A percentile compares a stretch with the other conserved stretches of the same genome.
These are phyloP conservation scores for Biston betularia DNA, from an alignment of 2,888 invertebrate genomes.

Conservation along the genomic window DNA sequence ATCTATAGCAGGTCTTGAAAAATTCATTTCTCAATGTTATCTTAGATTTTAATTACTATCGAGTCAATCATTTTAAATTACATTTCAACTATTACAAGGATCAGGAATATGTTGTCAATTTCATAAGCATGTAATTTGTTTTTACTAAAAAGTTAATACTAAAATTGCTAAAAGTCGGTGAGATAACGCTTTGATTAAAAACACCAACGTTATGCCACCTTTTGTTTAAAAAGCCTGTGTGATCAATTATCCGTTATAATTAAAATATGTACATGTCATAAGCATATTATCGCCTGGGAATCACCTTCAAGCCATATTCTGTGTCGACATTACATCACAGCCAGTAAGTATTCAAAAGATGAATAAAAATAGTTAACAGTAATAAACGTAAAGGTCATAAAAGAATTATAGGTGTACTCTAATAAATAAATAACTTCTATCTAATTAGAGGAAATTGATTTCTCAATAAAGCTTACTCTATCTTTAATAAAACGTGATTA, in stretches of 20 bases:
- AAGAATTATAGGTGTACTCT: slow-evolving; percentile 17
- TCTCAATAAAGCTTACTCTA: slow-evolving; percentile 19
- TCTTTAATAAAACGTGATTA: background rate
- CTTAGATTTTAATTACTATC: too few relatives aligned
- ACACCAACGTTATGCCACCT: slow-evolving; percentile 13
- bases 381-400: slow-evolving; percentile 34
- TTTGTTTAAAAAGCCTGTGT: slow-evolving; percentile 21
- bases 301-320: slow-evolving; percentile 28
- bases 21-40: too few relatives aligned
- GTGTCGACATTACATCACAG: slow-evolving; percentile 18
- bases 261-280: slow-evolving; percentile 14
- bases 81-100: too few relatives aligned
- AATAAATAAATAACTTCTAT: slow-evolving; percentile 18
- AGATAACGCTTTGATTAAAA: background rate
- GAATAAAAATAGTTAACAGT: slow-evolving; percentile 26
- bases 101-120: too few relatives aligned
- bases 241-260: slow-evolving; percentile 30
- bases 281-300: slow-evolving; percentile 24
- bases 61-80: too few relatives aligned
- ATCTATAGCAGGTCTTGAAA: too few relatives aligned
- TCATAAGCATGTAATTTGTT: too few relatives aligned
- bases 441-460: slow-evolving; percentile 29
- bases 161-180: slow-evolving; percentile 15
- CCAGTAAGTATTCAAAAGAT: slow-evolving; percentile 8
- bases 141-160: background rate